Base-by-base conservation (phyloP, 2,113 vertebrate genomes). In the Colaptes auratus region DNA sequence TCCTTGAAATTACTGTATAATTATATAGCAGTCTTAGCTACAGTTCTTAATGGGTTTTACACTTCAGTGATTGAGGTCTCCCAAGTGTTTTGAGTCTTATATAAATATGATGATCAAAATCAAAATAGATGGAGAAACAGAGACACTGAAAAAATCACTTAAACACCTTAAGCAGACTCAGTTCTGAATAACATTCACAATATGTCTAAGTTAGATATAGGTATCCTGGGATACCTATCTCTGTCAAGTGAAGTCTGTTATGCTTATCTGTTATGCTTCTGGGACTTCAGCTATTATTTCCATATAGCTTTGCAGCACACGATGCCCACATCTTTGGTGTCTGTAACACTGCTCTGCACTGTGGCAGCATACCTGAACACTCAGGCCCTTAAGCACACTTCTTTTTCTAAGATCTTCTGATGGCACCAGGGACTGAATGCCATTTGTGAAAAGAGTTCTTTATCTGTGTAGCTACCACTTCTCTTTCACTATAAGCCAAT, bases 281-380 rank as follows among this genome's bases (percentile, higher is more conserved):
- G 20, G 27, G 52, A 23, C 56, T 74, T 50, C 35, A 76, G 23
- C 11, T 76, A 15, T 39, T 65, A 27, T 66, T 85, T 46, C 24
- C 79, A 10, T 25, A 56, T 25, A 17, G 16, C 9, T 87, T 89
- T 91, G 36, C 48, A 67, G 33, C 65, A 12, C 33, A 8, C 53
- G 82, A 17, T 10, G n/a, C 35, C 28, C 31, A 82, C 17, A n/a
- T 21, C 25, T 39, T 52, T 46, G 6, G n/a, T 42, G 27, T n/a
- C 55, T 58, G 25, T n/a, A 76, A 44, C 19, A 10, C 7, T 61
- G 10, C 11, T 73, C 18, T 66, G 4, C 39, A 21, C 30, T n/a
- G 13, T 1, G 53, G 15, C 8, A 61, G 15, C 0, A 0, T 14
- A 42, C 14, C 12, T 60, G 28, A 7, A 25, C 9, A 15, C 14